Evolutionary conservation across 1,140 invertebrate species (phyloP), one percentile per base, ranked within the genome.

Genomic region (Habropoda laboriosa): DNA sequence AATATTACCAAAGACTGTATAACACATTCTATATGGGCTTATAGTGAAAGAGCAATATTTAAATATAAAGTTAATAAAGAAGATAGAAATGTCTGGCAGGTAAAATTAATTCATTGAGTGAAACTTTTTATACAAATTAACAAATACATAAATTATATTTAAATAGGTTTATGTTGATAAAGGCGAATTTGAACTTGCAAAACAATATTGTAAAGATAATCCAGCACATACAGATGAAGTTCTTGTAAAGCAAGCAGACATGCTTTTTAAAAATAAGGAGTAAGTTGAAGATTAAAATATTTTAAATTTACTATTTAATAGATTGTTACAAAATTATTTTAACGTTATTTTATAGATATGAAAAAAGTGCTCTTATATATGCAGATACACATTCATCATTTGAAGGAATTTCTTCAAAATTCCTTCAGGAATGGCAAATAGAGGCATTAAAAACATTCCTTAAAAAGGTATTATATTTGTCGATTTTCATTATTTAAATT

Each of bases 321-420:
- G 13, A 47, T 32, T 57, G 3, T n/a, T n/a, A 16, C 30, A 3
- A 38, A 55, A 30, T 83, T 58, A 61, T 79, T 79, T 82, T 53
- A 71, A 77, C 78, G 35, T 86, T 51, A 58, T 74, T 70, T 89
- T 86, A 18, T 63, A 96, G 95, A 66, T 96, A 96, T 88, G 95
- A 97, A 77, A 95, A 96, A 83, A 98, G 98, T 92, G 98, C 98
- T 0, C 93, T 96, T 78, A 95, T 97, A 73, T 99, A 97, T 92
- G 97, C 98, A 0, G 95, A 97, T 87, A 98, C 97, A 0, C 95
- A 97, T 86, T 96, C 96, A n/a, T 97, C 97, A 18, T 99, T 99
- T 92, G 98, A 99, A 94, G 97, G 98, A 89, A 95, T 99, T 32
- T 97, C 97, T 49, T 93, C 99, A 0, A 99, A 99, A 91, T 99